These are phyloP conservation scores for Podilymbus podiceps DNA, from an alignment of 2,113 vertebrate species.

Conservation along the genomic window DNA sequence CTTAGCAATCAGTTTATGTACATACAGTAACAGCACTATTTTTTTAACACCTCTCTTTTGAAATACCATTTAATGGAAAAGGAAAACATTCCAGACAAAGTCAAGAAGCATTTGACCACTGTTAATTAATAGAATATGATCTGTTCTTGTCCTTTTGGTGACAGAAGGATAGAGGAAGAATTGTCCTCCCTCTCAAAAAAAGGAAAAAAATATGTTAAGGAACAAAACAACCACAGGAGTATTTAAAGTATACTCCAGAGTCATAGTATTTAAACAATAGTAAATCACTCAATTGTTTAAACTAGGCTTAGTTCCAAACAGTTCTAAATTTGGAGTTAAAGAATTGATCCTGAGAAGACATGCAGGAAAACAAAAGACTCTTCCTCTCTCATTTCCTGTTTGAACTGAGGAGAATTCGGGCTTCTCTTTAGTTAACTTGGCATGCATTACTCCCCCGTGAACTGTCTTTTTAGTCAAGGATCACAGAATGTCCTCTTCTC, in stretches of 20 bases:
- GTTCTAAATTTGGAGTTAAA: conserved; percentile 1
- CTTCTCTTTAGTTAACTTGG: neutral
- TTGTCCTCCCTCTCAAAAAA: neutral
- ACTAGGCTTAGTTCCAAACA: conserved; percentile 23
- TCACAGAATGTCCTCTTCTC: neutral
- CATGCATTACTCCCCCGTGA: neutral
- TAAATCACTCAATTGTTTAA: conserved; percentile 35
- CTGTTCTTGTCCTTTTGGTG: neutral
- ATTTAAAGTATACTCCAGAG: neutral
- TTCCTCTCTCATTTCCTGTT: conserved; percentile 22
- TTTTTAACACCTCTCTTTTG: neutral
- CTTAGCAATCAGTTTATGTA: neutral
- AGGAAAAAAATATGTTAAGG: neutral
- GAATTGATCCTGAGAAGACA: neutral
- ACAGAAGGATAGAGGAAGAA: neutral
- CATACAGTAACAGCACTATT: neutral
- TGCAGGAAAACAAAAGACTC: conserved; percentile 2
- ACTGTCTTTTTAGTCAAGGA: neutral
- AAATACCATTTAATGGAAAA: neutral
- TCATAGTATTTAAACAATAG: neutral
- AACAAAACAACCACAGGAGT: neutral
- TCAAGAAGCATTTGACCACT: neutral
- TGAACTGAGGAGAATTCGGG: neutral
- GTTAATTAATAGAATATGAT: neutral
- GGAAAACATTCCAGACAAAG: neutral